Conservation (phyloP, 2,797 vertebrate genomes). For the Microcaecilia unicolor region DNA sequence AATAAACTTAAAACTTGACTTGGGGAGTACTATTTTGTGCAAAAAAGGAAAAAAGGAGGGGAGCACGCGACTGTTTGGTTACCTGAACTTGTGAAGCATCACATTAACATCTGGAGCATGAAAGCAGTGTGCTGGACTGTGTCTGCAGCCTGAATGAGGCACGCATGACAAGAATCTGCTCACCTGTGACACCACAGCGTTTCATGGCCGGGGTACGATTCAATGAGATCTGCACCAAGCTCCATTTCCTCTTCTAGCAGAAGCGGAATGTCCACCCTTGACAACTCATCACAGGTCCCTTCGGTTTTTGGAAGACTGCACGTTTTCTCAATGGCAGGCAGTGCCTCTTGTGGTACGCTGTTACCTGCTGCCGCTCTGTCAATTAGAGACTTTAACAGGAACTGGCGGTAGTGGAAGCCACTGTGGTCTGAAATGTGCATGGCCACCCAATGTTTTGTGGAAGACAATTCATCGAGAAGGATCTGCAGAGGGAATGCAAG, state of each 20-base stretch:
- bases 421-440: constrained; percentile 95
- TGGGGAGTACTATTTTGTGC: no score
- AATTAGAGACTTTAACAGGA: constrained; percentile 79
- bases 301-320: constrained; percentile 52
- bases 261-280: constrained; percentile 33
- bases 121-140: background rate
- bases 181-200: constrained; percentile 96
- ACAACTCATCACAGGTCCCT: constrained; percentile 31
- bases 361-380: constrained; percentile 21
- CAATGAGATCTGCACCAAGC: constrained; percentile 84
- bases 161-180: constrained; percentile 33
- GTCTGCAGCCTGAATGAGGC: background rate
- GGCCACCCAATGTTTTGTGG: constrained; percentile 85
- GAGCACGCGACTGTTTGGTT: no score
- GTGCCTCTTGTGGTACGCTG: constrained; percentile 19
- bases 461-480: constrained; percentile 83
- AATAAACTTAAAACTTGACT: no score
- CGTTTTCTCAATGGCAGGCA: constrained; percentile 23
- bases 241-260: constrained; percentile 78
- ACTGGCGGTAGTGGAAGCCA: constrained; percentile 96
- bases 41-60: no score
- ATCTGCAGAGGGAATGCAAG: constrained; percentile 53
- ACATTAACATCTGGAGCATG: no score
- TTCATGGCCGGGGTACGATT: constrained; percentile 89
- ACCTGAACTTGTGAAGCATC: no score